Percentiles rank a stretch among this genome's conserved stretches.
These are phyloP conservation scores for Trichoplusia ni DNA, from an alignment of 1,140 invertebrate genomes.

Conservation along the genomic window DNA sequence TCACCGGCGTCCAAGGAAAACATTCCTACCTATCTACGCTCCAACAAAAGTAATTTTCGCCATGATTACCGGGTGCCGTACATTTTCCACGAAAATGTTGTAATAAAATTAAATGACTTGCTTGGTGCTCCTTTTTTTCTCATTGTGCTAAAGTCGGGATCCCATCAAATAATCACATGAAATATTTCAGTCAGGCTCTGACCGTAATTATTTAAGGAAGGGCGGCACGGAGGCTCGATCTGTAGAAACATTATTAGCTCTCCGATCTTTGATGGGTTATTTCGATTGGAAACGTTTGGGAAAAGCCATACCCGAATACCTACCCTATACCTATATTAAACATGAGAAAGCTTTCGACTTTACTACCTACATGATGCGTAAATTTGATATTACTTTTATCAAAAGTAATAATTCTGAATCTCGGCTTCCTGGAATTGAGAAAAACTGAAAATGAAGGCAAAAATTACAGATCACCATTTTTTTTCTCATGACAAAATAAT, in stretches of 20 bases:
- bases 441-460: too few species aligned
- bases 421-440: too few species aligned
- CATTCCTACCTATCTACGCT: too few species aligned
- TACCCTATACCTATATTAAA: neutral
- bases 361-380: neutral
- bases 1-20: too few species aligned
- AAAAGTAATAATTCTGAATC: neutral
- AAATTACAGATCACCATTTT: too few species aligned
- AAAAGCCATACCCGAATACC: neutral
- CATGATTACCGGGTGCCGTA: too few species aligned
- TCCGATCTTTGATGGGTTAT: neutral
- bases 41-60: too few species aligned
- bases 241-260: conserved; percentile 8
- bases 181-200: conserved; percentile 6
- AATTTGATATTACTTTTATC: neutral
- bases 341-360: conserved; percentile 4
- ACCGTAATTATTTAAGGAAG: conserved; percentile 11
- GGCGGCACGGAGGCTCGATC: neutral
- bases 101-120: neutral
- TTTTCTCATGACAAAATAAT: too few species aligned
- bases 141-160: neutral
- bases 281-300: neutral
- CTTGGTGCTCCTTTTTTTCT: neutral
- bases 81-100: too few species aligned
- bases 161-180: conserved; percentile 5